Percentiles rank a stretch among this genome's conserved stretches.
These are phyloP conservation scores for Hermaeophaga mercurialis DNA, from an alignment of 2,888 invertebrate species.

Conservation along the genomic window DNA sequence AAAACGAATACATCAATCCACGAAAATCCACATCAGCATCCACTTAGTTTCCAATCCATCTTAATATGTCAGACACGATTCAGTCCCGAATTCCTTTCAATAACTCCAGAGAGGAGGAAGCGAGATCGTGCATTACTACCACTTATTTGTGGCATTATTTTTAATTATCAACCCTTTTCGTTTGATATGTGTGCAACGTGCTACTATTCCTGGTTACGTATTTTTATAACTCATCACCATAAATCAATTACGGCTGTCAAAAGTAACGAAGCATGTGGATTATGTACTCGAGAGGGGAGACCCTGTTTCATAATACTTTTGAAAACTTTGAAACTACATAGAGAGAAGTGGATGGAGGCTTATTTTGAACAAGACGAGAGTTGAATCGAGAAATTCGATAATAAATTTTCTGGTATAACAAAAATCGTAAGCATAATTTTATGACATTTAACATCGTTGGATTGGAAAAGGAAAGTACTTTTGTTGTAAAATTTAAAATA, in stretches of 20 bases:
- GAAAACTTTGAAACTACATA: too few relatives aligned
- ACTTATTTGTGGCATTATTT: conserved; percentile 43
- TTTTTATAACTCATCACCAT: conserved; percentile 36
- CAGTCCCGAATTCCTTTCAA: conserved; percentile 19
- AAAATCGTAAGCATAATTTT: too few relatives aligned
- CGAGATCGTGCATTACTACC: conserved; percentile 32
- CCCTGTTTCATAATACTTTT: too few relatives aligned
- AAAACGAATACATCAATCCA: conserved; percentile 20
- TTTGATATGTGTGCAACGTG: conserved; percentile 14
- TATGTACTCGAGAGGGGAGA: conserved; percentile 1
- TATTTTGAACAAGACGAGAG: too few relatives aligned
- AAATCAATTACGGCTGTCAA: conserved; percentile 49
- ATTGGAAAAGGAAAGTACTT: too few relatives aligned
- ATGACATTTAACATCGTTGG: too few relatives aligned
- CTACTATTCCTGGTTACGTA: conserved; percentile 33
- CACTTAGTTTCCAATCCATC: conserved; percentile 26
- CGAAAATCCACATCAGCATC: conserved; percentile 16
- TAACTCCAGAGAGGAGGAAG: conserved; percentile 17
- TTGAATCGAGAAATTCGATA: too few relatives aligned
- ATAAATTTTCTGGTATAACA: too few relatives aligned
- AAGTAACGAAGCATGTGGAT: conserved; percentile 42
- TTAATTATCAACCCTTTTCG: conserved; percentile 39
- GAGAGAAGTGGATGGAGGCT: too few relatives aligned
- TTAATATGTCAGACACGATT: conserved; percentile 29
- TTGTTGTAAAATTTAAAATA: too few relatives aligned